Base-by-base conservation (phyloP, 2,888 invertebrate species). In the Idaea biselata region DNA sequence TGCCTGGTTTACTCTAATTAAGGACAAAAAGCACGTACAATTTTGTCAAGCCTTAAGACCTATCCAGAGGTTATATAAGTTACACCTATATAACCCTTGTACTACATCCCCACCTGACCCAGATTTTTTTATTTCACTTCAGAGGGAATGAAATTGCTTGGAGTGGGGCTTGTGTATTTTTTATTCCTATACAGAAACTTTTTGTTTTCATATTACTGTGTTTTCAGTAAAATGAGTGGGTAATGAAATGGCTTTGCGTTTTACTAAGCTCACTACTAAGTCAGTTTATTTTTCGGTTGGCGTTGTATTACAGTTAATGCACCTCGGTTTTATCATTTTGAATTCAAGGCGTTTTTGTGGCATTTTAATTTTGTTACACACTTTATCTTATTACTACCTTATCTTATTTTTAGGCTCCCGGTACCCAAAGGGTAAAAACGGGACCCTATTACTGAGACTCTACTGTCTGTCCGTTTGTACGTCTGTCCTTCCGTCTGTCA, bases 71-170 rank as follows among this genome's bases (percentile, higher is more conserved):
- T 69, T 72, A 63, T 58, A 64, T 63, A 72, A 72, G 72, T 74
- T 72, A 76, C 44, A 44, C 76, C 76, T 80, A 77, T 76, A 83
- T 74, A 80, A 79, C 77, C 72, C 76, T 77, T 76, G 74, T 76
- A 71, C 74, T 66, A 73, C 73, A 73, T 74, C 79, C 81, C 76
- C 75, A 83, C 81, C 84, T 88, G 89, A 91, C 91, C 91, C 78
- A 90, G 86, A 88, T 91, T 90, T 88, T 73, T 88, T 91, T 89
- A 90, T 89, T 86, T 82, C 83, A 81, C 86, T 87, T 82, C 80
- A 82, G 78, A 81, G 80, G 80, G 84, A 86, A 90, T 88, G 88
- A 90, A 91, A 91, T 90, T 89, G 90, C 86, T 85, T 80, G 83
- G 82, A 85, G 88, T 86, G 74, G 79, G 79, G 75, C 73, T 73